These are phyloP conservation scores for Ctenosaura bakeri DNA, from an alignment of 2,797 vertebrate genomes.

Conservation along the genomic window DNA sequence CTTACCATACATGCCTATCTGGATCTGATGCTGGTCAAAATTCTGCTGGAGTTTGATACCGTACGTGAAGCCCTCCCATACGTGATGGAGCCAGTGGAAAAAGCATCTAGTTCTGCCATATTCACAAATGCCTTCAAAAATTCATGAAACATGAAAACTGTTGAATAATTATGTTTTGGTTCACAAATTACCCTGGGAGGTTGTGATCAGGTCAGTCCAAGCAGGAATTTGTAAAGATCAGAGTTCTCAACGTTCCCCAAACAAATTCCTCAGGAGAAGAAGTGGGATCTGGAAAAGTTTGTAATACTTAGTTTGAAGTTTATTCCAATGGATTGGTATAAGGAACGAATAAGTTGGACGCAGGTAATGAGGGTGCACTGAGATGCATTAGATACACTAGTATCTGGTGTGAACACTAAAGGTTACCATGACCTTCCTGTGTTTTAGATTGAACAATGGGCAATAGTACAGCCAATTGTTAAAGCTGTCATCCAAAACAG, in stretches of 20 bases:
- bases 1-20: neutral
- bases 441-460: conserved; percentile 30
- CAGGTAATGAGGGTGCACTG: neutral
- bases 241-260: neutral
- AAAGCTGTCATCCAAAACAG: conserved; percentile 39
- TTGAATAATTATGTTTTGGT: neutral
- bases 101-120: neutral
- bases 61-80: neutral
- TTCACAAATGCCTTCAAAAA: neutral
- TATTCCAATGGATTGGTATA: neutral
- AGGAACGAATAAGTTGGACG: neutral
- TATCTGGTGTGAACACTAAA: neutral
- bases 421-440: conserved; percentile 26
- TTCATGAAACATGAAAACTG: neutral
- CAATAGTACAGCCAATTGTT: conserved; percentile 44
- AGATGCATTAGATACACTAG: neutral
- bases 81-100: neutral
- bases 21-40: neutral
- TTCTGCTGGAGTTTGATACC: neutral
- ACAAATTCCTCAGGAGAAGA: neutral
- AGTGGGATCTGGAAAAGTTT: neutral
- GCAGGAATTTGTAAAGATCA: neutral
- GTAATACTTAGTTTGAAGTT: neutral
- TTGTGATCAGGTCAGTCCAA: neutral
- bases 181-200: neutral